Base-by-base conservation (phyloP, 2,113 vertebrate species). In the Candoia aspera region DNA sequence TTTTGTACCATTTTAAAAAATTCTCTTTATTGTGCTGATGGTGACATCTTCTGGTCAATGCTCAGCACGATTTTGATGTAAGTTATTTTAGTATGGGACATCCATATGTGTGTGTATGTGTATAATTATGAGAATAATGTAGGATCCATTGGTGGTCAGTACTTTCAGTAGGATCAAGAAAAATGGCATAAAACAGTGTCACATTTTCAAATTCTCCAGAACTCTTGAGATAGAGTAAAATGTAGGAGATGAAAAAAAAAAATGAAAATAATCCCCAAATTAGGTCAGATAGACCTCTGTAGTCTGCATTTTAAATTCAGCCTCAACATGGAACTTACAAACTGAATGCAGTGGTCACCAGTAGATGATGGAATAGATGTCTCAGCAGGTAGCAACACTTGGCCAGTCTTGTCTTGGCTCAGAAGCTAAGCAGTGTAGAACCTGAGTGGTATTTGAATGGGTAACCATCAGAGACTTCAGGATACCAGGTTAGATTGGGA, bases 11-110 rank as follows among this genome's bases (percentile, higher is more conserved):
- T 37, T 79, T 1, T 8, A 1, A 37, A 79, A 73, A 6, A 23
- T 37, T 15, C 21, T 42, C 12, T 73, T 79, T 49, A 37, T 42
- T 64, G 84, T 86, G n/a, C 59, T 46, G 12, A 64, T n/a, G 57
- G 13, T 73, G 90, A 91, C 85, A 73, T 26, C 91, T 87, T 57
- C 91, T 91, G 91, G 33, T 17, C 9, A 58, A 8, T 49, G 17
- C 37, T 29, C 59, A 55, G 60, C 33, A 91, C 4, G 53, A 46
- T 87, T 87, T 79, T 33, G 3, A 26, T 29, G 17, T 12, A 42
- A 87, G 13, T 73, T 26, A 9, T 91, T n/a, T 54, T 86, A 54
- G 85, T 79, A 79, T 86, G 24, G 84, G 10, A 85, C 19, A 24
- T 26, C 9, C 24, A 24, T 26, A 3, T 6, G 23, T 84, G 19